phyloP scores from a whole-genome alignment of 2,113 vertebrate species.

The Corythoichthys intestinalis region DNA sequence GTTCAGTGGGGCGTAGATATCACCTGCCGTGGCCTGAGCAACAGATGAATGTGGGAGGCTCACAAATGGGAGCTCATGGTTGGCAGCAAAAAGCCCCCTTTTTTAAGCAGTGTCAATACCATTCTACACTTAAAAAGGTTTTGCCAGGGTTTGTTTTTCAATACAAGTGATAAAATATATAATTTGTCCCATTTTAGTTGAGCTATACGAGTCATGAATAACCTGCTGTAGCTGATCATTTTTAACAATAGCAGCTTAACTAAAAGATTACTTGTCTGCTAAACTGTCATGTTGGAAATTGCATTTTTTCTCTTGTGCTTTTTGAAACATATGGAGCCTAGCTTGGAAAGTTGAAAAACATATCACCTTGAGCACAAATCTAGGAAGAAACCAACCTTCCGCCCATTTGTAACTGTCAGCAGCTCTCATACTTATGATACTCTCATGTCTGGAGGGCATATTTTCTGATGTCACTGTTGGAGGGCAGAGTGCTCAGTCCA shows the following conservation, averaged over 20 bases:
- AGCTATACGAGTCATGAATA: neutral
- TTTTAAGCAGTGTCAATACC: constrained; percentile 21
- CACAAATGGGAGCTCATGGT: constrained; percentile 36
- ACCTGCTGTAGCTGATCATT: neutral
- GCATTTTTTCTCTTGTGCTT: constrained; percentile 14
- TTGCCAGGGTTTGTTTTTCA: neutral
- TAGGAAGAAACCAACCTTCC: constrained; percentile 30
- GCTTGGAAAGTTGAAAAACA: neutral
- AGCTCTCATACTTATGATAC: constrained; percentile 40
- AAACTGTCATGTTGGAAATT: neutral
- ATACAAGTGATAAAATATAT: neutral
- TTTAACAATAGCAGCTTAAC: neutral
- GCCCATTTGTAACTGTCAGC: constrained; percentile 45
- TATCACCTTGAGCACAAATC: constrained; percentile 48
- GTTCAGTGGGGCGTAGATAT: constrained; percentile 53
- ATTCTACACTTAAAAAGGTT: constrained; percentile 14
- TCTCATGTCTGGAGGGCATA: constrained; percentile 54
- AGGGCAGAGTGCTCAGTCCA: constrained; percentile 34
- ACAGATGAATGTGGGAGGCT: constrained; percentile 58
- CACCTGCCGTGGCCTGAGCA: constrained; percentile 52
- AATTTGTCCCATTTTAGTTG: neutral
- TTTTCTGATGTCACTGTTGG: constrained; percentile 49
- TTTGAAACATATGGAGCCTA: constrained; percentile 6
- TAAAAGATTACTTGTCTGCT: neutral
- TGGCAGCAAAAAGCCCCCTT: constrained; percentile 23